Evolutionary conservation across 2,113 vertebrate species (phyloP).

Genomic region (Serinus canaria): DNA sequence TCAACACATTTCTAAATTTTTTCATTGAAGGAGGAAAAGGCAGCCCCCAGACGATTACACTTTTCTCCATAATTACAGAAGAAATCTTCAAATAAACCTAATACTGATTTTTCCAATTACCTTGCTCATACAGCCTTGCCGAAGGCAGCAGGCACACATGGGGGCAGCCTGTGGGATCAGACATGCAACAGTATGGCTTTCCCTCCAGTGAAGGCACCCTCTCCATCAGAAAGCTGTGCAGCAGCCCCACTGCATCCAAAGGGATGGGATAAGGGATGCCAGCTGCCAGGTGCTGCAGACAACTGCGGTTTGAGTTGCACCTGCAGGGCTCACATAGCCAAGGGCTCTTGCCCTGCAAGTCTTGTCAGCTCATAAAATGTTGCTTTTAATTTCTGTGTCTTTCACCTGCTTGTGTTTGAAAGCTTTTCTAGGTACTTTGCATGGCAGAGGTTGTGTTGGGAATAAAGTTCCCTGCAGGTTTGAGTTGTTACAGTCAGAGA

Average conservation of each 20-base stretch:
- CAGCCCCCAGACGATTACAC: background rate
- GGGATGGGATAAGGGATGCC: background rate
- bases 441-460: background rate
- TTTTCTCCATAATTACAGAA: background rate
- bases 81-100: background rate
- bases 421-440: background rate
- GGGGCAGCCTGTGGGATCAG: background rate
- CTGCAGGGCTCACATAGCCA: rapidly evolving
- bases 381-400: background rate
- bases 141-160: rapidly evolving
- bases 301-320: rapidly evolving
- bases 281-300: background rate
- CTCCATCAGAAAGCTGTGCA: rapidly evolving
- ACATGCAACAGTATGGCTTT: background rate
- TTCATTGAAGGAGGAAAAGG: background rate
- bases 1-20: background rate
- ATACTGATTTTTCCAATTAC: background rate
- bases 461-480: background rate
- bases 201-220: background rate
- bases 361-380: background rate
- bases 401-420: background rate
- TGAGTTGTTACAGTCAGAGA: background rate
- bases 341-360: background rate
- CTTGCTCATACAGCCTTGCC: rapidly evolving
- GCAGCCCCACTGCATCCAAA: background rate